Evolutionary conservation across 2,113 vertebrate species (phyloP), one percentile per base, ranked within the genome.

Genomic region (Pavo muticus): DNA sequence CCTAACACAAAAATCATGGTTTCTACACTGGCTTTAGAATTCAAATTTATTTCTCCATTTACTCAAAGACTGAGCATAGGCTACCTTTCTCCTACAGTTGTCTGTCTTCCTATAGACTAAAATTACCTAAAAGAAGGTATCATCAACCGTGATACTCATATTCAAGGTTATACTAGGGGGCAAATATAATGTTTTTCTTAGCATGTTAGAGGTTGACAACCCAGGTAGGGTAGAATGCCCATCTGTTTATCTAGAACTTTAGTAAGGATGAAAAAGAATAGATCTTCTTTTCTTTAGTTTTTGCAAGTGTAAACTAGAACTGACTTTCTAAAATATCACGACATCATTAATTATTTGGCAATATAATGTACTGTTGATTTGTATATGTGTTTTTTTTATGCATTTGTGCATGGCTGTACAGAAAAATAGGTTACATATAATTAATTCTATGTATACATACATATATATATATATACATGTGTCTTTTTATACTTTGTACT

Each of bases 31-130:
- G 7, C n/a, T 78, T 90, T 92, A 47, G 65, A 65, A 57, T 63
- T 73, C 54, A 69, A 29, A 63, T 92, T 39, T 78, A 69, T 45
- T 76, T 57, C 24, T 81, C 84, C 21, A 19, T 80, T 76, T 78
- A 44, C 17, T 67, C 8, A 70, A 54, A 2, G 54, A 87, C 60
- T 35, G 8, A 72, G 14, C 65, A 2, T 17, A 67, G 16, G 9
- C 7, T 91, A 92, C n/a, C 18, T 77, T 83, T 59, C 21, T 8
- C 74, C 88, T 64, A 32, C 9, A 25, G 9, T 30, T 82, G 6
- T 54, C 73, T 80, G n/a, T 37, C 10, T 68, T 87, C 3, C 10
- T 13, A 56, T 47, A 4, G 72, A 32, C 21, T 20, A 65, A 84
- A 29, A 42, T 61, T 60, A 68, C 8, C 23, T 71, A 75, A 64